phyloP scores from a whole-genome alignment of 2,113 vertebrate species.

The Penelope pileata region DNA sequence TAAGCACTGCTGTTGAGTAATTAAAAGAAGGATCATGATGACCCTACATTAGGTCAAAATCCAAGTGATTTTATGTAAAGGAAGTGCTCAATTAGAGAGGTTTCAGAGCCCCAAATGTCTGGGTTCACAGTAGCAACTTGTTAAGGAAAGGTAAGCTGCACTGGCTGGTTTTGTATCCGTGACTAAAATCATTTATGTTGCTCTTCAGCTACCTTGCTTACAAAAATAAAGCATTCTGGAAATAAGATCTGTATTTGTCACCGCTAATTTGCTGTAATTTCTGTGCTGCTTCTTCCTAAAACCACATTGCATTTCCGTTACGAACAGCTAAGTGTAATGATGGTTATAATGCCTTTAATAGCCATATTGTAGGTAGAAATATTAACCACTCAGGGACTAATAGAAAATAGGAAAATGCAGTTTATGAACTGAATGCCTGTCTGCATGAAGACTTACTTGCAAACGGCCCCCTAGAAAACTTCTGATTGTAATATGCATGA shows the following conservation, averaged over 20 bases:
- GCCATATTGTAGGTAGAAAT: conserved; percentile 61
- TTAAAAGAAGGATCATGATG: conserved; percentile 51
- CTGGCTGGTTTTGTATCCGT: conserved; percentile 4
- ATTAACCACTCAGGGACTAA: conserved; percentile 64
- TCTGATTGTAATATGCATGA: conserved; percentile 68
- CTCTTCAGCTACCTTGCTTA: conserved; percentile 1
- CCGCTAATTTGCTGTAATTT: conserved; percentile 16
- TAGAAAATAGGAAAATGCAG: conserved; percentile 40
- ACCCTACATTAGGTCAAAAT: conserved; percentile 50
- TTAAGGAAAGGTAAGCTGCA: not conserved
- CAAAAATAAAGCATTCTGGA: conserved; percentile 1
- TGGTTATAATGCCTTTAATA: conserved; percentile 59
- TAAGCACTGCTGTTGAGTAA: conserved; percentile 9
- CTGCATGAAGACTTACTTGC: conserved; percentile 55
- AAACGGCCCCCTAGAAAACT: conserved; percentile 11
- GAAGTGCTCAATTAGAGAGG: conserved; percentile 36
- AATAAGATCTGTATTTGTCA: conserved; percentile 24
- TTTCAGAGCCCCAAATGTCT: not conserved
- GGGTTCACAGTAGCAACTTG: not conserved
- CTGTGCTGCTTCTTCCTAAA: conserved; percentile 9
- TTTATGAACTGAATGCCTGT: conserved; percentile 38
- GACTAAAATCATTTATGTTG: not conserved
- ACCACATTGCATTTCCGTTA: not conserved
- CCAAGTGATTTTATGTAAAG: conserved; percentile 42
- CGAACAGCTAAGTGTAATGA: not conserved